These are phyloP conservation scores for Labeo calbasu DNA, from an alignment of 2,797 vertebrate species.

Conservation along the genomic window DNA sequence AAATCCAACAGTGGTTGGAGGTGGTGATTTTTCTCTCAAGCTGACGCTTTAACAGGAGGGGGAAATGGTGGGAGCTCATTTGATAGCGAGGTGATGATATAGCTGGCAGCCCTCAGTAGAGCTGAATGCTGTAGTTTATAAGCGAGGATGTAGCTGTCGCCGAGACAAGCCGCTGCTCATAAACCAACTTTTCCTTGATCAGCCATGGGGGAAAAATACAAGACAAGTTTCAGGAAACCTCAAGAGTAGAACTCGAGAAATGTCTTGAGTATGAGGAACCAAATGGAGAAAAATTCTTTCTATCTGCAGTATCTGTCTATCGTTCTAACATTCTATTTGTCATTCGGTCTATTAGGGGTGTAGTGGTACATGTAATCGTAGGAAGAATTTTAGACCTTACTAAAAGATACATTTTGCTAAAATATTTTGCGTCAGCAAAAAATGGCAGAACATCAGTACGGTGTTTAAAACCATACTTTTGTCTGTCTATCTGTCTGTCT, in stretches of 20 bases:
- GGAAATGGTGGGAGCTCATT: constrained; percentile 58
- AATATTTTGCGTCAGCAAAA: no score
- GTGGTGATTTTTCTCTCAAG: constrained; percentile 74
- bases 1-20: constrained; percentile 71
- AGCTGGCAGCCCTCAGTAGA: constrained; percentile 63
- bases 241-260: background rate
- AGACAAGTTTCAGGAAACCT: background rate
- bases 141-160: constrained; percentile 59
- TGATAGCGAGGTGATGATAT: constrained; percentile 68
- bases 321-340: constrained; percentile 64
- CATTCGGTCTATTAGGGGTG: constrained; percentile 45
- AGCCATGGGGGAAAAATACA: constrained; percentile 27
- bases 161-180: constrained; percentile 57
- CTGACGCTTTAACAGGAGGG: constrained; percentile 60
- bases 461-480: no score
- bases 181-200: constrained; percentile 67
- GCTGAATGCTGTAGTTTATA: constrained; percentile 74
- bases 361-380: no score
- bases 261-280: background rate
- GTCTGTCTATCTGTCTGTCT: background rate
- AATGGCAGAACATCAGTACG: no score
- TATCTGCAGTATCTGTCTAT: constrained; percentile 43
- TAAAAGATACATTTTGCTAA: no score
- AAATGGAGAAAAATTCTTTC: background rate
- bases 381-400: no score